Evolutionary conservation across 2,888 invertebrate genomes (phyloP), one percentile per base, ranked within the genome.

Genomic region (Phytoseiulus persimilis): DNA sequence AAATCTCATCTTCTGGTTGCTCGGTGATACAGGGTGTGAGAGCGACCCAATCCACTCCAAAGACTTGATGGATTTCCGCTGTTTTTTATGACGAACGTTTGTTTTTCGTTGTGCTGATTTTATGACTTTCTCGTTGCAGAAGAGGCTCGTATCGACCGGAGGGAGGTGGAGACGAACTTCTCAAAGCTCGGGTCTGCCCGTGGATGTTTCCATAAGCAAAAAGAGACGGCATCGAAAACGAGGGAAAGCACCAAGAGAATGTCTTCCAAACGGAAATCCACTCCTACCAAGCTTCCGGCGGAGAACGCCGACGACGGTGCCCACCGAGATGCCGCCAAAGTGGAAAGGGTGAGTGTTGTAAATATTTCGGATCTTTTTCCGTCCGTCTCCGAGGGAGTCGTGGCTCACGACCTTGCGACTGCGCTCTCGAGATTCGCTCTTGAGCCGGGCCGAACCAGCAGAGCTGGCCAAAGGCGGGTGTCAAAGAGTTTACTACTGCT

Each of bases 231-330:
- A 65, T 65, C 65, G n/a, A 65, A 65, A 65, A 65, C 65, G 65
- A 65, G 18, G 18, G 65, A 28, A 28, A 18, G 9, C 65, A 28
- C 18, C 28, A 65, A 65, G 23, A 65, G 33, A 32, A 87, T 87
- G 87, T 31, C 87, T 87, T 32, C 87, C 23, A 87, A 87, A 39
- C 87, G 87, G 87, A 87, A 87, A 45, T 87, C 87, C n/a, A 87
- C 45, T n/a, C 87, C 87, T n/a, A 87, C n/a, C 33, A 87, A 87
- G 31, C 87, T 87, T 87, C 87, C 87, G 87, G 87, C 87, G 87
- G 87, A 87, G 87, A 45, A n/a, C 33, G 87, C 32, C 45, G 32
- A 45, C 87, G 87, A 87, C 31, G 5, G 23, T 28, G 65, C 11
- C 11, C 65, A 65, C 65, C 65, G 18, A 28, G 65, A 65, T 28